A percentile compares a stretch with the other conserved stretches of the same genome.
Conservation (phyloP, 2,888 invertebrate species). For the Acanthosepion esculentum region DNA sequence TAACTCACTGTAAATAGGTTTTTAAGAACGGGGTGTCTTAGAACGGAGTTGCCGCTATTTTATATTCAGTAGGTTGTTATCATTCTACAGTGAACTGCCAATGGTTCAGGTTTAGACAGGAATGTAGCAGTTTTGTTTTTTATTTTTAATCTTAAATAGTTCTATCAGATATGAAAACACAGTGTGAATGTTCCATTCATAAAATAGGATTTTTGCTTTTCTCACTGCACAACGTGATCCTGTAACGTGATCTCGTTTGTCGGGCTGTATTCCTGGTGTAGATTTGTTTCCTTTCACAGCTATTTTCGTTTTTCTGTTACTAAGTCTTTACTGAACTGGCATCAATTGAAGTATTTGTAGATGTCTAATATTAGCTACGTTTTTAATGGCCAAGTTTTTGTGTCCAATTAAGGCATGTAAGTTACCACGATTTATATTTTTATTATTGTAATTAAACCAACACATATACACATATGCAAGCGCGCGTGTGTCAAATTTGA, state of each 20-base stretch:
- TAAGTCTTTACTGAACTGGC: background rate
- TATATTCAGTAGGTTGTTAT: too few species aligned
- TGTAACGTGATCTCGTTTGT: background rate
- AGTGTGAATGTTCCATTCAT: background rate
- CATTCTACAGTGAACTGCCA: background rate
- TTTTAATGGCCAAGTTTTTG: background rate
- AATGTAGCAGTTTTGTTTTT: background rate
- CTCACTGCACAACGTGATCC: background rate
- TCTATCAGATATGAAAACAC: background rate
- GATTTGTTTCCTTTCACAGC: background rate
- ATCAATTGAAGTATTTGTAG: background rate
- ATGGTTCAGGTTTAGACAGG: background rate
- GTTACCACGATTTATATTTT: too few species aligned
- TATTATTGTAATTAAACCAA: too few species aligned
- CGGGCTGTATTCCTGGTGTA: background rate
- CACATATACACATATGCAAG: too few species aligned
- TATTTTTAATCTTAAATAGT: background rate
- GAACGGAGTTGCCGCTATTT: too few species aligned
- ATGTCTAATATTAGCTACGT: background rate
- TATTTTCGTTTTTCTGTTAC: background rate
- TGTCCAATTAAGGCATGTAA: too few species aligned
- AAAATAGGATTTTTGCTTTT: background rate
- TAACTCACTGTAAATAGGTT: too few species aligned
- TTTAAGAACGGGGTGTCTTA: too few species aligned
- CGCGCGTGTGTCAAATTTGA: too few species aligned